Evolutionary conservation across 2,888 invertebrate genomes (phyloP), one percentile per base, ranked within the genome.

Genomic region (Meiosimyza platycephala): DNA sequence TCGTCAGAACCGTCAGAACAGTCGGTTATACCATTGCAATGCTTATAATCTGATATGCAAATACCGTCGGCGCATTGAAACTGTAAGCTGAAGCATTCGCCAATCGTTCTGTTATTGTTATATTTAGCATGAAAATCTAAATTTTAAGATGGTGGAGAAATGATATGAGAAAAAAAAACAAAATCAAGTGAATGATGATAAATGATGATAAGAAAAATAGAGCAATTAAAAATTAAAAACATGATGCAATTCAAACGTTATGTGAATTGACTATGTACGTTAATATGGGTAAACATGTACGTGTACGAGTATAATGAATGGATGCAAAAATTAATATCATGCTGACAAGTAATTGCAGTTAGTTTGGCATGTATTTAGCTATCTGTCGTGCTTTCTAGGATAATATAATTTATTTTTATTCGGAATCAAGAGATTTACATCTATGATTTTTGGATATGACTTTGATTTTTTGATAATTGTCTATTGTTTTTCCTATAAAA

Each of bases 1-100:
- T 93, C 93, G 80, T 93, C 93, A 78, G 91, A 91, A 15, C 89
- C 89, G 75, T 89, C 89, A 72, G 88, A 86, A 83, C 91, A 91
- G 79, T 91, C 90, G 15, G 76, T 75, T 57, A 84, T 81, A 70
- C 87, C 86, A 81, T 93, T 90, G 85, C 93, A 93, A 72, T 88
- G 88, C 80, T 90, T 90, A 73, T 86, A 85, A 77, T 88, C 88
- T 79, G 88, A 89, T 76, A 93, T 90, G 87, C 93, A 93, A 75
- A 88, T 85, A n/a, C 91, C 90, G 81, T 91, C 90, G 72, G 87
- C 88, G 84, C 93, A 93, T 74, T 88, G 88, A 85, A 91, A 92
- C 81, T 92, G 91, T 78, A 88, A 87, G 76, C 84, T 77, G 67
- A 82, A 78, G 79, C 88, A 87, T 72, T 86, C 84, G 68, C 77